Evolutionary conservation across 2,797 vertebrate species (phyloP), one percentile per base, ranked within the genome.

Genomic region (Lagodon rhomboides): DNA sequence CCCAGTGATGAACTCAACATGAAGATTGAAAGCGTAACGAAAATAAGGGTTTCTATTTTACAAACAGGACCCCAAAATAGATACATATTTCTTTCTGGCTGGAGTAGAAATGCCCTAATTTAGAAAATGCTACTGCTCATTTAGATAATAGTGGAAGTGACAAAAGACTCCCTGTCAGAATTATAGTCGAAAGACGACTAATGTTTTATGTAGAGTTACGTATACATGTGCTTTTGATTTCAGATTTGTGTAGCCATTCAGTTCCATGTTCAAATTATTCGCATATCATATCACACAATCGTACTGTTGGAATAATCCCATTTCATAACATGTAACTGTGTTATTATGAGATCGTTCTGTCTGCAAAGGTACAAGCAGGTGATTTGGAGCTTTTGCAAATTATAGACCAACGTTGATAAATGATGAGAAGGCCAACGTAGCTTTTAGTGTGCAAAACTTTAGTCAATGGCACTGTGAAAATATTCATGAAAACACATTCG

Each of bases 401-500:
- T 56, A 47, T 50, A 73, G 25, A 70, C 11, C 22, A 58, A 73
- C 38, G 3, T 60, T 25, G 17, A 73, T 66, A 25, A 70, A 47
- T 47, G 49, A 70, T 64, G 1, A 67, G 13, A 46, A 47, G 30
- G n/a, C 54, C 7, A 25, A 63, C 84, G 68, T 25, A 60, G 27
- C n/a, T 73, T 65, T 74, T 43, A 93, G 93, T 90, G 91, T 86
- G 90, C 92, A 96, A 95, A 94, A 95, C 93, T 93, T 91, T 94
- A 95, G 93, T 94, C 94, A 92, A 96, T 95, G 94, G 92, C 41
- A 74, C 86, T 87, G 82, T 90, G 76, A 84, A 86, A 82, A 82
- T 80, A 86, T 83, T 63, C 20, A 80, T 67, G 47, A 16, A 68
- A 65, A 51, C 8, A n/a, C 1, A 18, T 47, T 64, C 0, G 58